These are phyloP conservation scores for Coracias cyanogaster DNA, from an alignment of 2,797 vertebrate species.

Conservation along the genomic window DNA sequence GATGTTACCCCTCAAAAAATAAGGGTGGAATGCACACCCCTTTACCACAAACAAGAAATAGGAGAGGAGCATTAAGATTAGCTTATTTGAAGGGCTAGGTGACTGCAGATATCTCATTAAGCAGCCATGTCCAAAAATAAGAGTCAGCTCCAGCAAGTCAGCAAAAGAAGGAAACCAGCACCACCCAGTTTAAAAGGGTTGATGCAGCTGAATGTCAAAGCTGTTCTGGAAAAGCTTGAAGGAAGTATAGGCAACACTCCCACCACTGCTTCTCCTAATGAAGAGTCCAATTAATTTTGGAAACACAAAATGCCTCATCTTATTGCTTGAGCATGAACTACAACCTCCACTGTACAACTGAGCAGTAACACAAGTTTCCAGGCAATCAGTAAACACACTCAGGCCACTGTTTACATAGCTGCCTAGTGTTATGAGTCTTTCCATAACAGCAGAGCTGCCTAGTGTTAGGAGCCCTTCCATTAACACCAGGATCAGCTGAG, in stretches of 20 bases:
- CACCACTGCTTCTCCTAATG: background rate
- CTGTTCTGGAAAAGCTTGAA: background rate
- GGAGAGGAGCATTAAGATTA: background rate
- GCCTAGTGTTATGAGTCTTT: background rate
- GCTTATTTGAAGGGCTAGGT: background rate
- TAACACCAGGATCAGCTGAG: background rate
- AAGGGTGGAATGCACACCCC: background rate
- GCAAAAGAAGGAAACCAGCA: background rate
- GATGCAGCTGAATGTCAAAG: background rate
- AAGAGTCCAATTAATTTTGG: background rate
- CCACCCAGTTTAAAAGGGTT: background rate
- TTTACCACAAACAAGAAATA: background rate
- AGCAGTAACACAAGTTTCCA: background rate
- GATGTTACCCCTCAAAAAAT: background rate
- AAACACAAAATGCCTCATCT: background rate
- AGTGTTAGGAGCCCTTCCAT: background rate
- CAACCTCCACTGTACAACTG: background rate
- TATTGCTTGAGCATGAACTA: background rate
- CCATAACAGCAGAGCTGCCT: background rate
- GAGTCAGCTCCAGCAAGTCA: background rate
- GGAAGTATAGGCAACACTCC: background rate
- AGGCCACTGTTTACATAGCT: background rate
- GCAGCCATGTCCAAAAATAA: background rate
- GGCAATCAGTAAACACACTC: background rate
- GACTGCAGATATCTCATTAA: background rate